Evolutionary conservation across 2,888 invertebrate genomes (phyloP).

Genomic region (Lithophane ornitopus): DNA sequence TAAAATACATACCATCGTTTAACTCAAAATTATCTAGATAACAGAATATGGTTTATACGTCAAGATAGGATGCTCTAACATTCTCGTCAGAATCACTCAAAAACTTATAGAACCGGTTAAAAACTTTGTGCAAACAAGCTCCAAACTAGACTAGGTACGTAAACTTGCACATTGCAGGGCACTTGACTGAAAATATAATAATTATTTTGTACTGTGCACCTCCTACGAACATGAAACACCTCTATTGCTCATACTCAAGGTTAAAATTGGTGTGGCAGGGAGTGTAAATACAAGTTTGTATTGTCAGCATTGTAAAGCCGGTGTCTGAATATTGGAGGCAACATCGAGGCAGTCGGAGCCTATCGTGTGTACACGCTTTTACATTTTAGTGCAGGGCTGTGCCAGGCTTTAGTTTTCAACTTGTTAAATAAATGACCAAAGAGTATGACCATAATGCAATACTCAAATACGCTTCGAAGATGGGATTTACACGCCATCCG

Average conservation of each 20-base stretch:
- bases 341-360: slow-evolving; percentile 61
- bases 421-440: background rate
- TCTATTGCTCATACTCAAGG: slow-evolving; percentile 11
- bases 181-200: slow-evolving; percentile 64
- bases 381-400: slow-evolving; percentile 63
- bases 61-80: background rate
- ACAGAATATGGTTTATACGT: background rate
- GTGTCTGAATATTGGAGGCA: slow-evolving; percentile 68
- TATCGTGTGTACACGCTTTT: slow-evolving; percentile 65
- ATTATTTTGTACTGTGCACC: slow-evolving; percentile 52
- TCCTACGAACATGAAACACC: background rate
- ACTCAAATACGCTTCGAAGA: background rate
- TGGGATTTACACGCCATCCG: no score
- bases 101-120: slow-evolving; percentile 23
- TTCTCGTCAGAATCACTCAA: slow-evolving; percentile 32
- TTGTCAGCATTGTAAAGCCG: slow-evolving; percentile 60
- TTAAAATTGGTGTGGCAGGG: slow-evolving; percentile 21
- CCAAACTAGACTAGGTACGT: slow-evolving; percentile 29
- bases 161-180: slow-evolving; percentile 55
- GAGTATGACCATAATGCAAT: background rate
- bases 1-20: background rate
- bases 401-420: background rate
- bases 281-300: slow-evolving; percentile 53
- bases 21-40: background rate
- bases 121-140: slow-evolving; percentile 46